Base-by-base conservation (phyloP, 1,140 invertebrate genomes). In the Pseudoatta argentina region DNA sequence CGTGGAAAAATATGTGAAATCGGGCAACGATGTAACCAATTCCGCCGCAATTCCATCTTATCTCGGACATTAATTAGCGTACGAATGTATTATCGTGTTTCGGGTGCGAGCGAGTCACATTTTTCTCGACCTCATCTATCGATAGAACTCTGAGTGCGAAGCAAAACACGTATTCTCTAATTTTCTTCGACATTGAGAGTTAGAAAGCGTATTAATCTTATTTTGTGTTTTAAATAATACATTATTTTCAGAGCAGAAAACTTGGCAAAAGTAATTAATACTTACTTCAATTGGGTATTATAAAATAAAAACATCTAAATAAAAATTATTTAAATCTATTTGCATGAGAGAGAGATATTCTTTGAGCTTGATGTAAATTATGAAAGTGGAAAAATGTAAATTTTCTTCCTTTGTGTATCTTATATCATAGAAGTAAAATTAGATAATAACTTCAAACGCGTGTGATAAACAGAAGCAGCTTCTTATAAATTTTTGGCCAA, bases 21-120 rank as follows among this genome's bases (percentile, higher is more conserved):
- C 73, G 71, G 30, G 12, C 55, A 44, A 21, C 57, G 66, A 66
- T 73, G 78, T 87, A 73, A 63, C 76, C 57, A 82, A 85, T 86
- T 89, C 77, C 78, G 86, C 72, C 79, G 87, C 78, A 87, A 86
- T 92, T 89, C 76, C 57, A 86, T 87, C 87, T 89, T 91, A 91
- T 91, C 89, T 81, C 27, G 24, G 14, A 18, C 64, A 63, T 90
- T 91, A 91, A 91, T 90, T 90, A 87, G 76, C 48, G 67, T 69
- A 78, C 71, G 64, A 90, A 86, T 14, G 83, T 72, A 44, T 82
- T 91, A 90, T 91, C 78, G 57, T 75, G 55, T 86, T 90, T 90
- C 67, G 89, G 83, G 39, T 75, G 53, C 72, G 24, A 88, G 66
- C 64, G 21, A 76, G 64, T 90, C 83, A 12, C 73, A 61, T 75